phyloP scores from a whole-genome alignment of 2,797 vertebrate genomes.

The Acrossocheilus wenchowensis region DNA sequence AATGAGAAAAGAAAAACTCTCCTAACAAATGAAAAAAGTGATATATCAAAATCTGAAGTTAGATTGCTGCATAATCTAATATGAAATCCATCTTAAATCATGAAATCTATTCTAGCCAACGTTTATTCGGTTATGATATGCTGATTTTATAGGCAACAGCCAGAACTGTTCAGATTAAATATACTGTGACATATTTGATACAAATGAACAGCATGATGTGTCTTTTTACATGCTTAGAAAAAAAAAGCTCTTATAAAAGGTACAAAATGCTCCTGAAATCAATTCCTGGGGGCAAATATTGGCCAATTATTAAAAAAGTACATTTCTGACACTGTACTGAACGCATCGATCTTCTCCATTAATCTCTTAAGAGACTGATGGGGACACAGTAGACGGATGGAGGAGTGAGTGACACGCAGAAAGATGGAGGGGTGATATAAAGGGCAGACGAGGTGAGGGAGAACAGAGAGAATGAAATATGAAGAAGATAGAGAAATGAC shows the following conservation, averaged over 20 bases:
- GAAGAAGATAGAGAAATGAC: not conserved
- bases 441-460: not conserved
- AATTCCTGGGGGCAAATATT: not conserved
- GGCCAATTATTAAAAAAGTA: not conserved
- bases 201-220: not conserved
- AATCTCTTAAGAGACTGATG: constrained; percentile 14
- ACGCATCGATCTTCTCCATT: not conserved
- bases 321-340: not conserved
- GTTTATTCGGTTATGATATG: not conserved
- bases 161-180: not conserved
- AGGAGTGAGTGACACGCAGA: not conserved
- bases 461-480: constrained; percentile 26
- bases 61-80: not conserved
- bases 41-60: not conserved
- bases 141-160: not conserved
- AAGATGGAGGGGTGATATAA: constrained; percentile 8
- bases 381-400: not conserved
- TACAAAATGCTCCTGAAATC: not conserved
- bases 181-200: not conserved
- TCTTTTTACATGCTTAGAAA: not conserved
- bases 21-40: not conserved
- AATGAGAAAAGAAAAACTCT: not conserved
- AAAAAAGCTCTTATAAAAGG: not conserved
- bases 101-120: not conserved
- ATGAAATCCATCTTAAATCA: not conserved